Percentiles rank a stretch among this genome's conserved stretches.
phyloP scores from a whole-genome alignment of 1,140 invertebrate genomes.

The Saccostrea cuccullata region DNA sequence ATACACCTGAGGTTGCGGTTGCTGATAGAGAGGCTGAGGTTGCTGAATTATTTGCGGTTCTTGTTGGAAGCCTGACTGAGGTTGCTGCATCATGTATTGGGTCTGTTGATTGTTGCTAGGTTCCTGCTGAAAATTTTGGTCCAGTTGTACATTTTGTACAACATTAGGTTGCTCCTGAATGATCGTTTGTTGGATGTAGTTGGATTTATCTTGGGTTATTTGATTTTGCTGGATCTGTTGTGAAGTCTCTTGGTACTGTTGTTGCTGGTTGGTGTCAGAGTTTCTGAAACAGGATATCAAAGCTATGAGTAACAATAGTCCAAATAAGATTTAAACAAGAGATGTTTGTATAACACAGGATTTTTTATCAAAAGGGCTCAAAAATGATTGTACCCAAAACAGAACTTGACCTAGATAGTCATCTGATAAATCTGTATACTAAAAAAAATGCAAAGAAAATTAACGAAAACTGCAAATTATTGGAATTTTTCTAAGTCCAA shows the following conservation, averaged over 20 bases:
- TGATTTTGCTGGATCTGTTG: neutral
- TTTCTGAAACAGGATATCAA: conserved; percentile 2
- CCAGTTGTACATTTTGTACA: neutral
- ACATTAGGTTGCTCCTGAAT: conserved; percentile 11
- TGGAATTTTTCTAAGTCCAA: no score
- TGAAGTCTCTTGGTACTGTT: conserved; percentile 11
- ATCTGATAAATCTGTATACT: no score
- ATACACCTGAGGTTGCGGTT: conserved; percentile 28
- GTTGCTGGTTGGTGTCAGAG: neutral
- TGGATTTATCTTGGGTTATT: neutral
- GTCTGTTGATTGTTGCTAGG: neutral
- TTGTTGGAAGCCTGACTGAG: conserved; percentile 30
- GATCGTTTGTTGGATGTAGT: neutral
- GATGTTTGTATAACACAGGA: no score
- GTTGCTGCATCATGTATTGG: conserved; percentile 7
- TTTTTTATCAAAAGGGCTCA: no score
- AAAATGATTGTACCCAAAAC: no score
- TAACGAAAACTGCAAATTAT: no score
- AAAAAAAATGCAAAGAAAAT: no score
- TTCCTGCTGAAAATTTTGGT: conserved; percentile 24
- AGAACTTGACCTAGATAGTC: no score
- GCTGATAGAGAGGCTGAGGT: conserved; percentile 1
- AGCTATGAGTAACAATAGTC: neutral
- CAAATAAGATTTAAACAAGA: no score
- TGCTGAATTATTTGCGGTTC: conserved; percentile 37